phyloP scores from a whole-genome alignment of 2,113 vertebrate genomes.

The Lepisosteus osseus region DNA sequence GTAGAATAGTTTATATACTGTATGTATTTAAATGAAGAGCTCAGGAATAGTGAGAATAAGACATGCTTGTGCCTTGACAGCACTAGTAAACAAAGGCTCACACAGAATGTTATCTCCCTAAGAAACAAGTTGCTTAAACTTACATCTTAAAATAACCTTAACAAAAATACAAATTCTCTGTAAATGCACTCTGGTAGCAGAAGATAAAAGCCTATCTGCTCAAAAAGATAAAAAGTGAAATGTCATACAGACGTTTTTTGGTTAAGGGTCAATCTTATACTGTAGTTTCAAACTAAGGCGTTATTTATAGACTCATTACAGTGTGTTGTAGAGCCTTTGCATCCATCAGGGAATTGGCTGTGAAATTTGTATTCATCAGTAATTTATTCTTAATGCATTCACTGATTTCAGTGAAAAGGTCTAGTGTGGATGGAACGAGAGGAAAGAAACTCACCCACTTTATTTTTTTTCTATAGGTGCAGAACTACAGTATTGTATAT shows the following conservation, averaged over 20 bases:
- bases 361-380: not conserved
- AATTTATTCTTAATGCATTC: too few species aligned
- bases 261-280: not conserved
- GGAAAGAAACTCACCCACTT: not conserved
- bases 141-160: not conserved
- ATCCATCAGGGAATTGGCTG: not conserved
- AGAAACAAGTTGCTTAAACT: not conserved
- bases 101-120: too few species aligned
- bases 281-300: not conserved
- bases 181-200: not conserved
- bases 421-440: too few species aligned
- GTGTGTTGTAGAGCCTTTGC: not conserved
- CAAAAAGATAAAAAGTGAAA: not conserved
- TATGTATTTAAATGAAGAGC: too few species aligned
- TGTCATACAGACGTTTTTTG: not conserved
- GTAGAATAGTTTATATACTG: too few species aligned
- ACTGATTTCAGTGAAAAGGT: too few species aligned
- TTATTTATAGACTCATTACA: not conserved
- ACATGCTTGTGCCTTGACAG: too few species aligned
- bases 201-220: constrained; percentile 7
- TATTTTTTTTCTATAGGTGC: not conserved
- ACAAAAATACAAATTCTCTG: not conserved
- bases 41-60: too few species aligned
- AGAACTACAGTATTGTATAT: too few species aligned
- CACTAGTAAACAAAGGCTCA: too few species aligned